A percentile compares a stretch with the other conserved stretches of the same genome.
phyloP scores from a whole-genome alignment of 2,888 invertebrate genomes.

The Ischnus inquisitorius region DNA sequence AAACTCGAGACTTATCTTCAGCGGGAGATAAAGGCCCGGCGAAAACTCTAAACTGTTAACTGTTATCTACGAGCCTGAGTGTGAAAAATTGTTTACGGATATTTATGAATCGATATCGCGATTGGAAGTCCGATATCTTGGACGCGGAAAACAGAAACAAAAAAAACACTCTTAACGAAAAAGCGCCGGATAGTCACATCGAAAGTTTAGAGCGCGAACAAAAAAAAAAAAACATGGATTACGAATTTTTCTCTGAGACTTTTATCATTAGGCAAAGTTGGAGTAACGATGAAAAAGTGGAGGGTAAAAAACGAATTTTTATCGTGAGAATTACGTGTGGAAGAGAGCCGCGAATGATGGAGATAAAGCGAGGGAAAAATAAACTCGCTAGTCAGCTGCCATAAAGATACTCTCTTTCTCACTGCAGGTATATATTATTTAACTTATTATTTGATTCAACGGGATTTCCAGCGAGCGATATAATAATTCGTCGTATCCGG shows the following conservation, averaged over 20 bases:
- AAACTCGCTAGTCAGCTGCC: constrained; percentile 21
- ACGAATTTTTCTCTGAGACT: constrained; percentile 25
- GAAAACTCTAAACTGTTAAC: neutral
- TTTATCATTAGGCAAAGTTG: constrained; percentile 31
- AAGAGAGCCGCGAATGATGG: constrained; percentile 15
- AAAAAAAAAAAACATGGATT: constrained; percentile 23
- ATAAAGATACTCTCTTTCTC: constrained; percentile 35
- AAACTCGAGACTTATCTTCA: no score
- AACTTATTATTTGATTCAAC: constrained; percentile 18
- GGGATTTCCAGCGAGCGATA: constrained; percentile 54
- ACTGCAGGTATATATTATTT: constrained; percentile 39
- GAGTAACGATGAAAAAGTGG: constrained; percentile 40
- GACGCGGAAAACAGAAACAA: neutral
- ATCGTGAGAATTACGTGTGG: constrained; percentile 12
- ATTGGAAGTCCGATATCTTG: neutral
- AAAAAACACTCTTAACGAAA: neutral
- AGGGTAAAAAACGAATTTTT: constrained; percentile 56
- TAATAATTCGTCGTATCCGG: constrained; percentile 61
- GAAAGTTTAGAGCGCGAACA: constrained; percentile 44
- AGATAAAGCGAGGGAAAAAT: neutral
- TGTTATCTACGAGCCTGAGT: constrained; percentile 12
- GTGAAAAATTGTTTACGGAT: neutral
- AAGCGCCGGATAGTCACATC: constrained; percentile 52
- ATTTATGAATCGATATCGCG: neutral
- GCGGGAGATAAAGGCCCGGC: neutral